Evolutionary conservation across 2,113 vertebrate genomes (phyloP).

Genomic region (Heliornis fulica): DNA sequence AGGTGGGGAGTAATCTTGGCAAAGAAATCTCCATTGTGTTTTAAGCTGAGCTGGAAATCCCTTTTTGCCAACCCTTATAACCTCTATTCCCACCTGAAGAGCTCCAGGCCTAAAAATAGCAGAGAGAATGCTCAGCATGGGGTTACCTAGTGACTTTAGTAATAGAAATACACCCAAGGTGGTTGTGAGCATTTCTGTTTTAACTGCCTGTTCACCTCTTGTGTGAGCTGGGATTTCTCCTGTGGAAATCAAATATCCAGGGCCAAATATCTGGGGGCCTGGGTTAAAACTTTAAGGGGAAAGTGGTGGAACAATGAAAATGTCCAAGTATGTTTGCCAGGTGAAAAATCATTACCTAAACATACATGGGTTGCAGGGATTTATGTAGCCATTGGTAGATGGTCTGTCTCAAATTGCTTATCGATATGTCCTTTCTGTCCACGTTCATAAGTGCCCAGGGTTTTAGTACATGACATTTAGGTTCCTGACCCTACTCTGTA

Average conservation of each 20-base stretch:
- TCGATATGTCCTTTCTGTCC: neutral
- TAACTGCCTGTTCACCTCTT: neutral
- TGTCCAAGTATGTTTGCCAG: neutral
- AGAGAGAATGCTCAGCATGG: neutral
- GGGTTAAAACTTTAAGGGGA: neutral
- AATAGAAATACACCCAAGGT: neutral
- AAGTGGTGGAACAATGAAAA: neutral
- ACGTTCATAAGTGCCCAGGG: accelerated
- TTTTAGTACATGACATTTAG: neutral
- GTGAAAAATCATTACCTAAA: neutral
- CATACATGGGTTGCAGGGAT: neutral
- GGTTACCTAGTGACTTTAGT: neutral
- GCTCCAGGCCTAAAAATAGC: neutral
- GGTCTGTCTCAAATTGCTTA: neutral
- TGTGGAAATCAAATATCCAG: neutral
- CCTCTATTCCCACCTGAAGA: neutral
- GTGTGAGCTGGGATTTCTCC: neutral
- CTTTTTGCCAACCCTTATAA: neutral
- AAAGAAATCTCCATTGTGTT: neutral
- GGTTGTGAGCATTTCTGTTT: neutral
- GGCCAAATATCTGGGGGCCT: neutral
- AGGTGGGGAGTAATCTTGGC: neutral
- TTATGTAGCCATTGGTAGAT: neutral
- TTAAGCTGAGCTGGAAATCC: neutral
- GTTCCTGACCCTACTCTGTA: neutral